Evolutionary conservation across 2,113 vertebrate genomes (phyloP).

Genomic region (Oncorhynchus tshawytscha): DNA sequence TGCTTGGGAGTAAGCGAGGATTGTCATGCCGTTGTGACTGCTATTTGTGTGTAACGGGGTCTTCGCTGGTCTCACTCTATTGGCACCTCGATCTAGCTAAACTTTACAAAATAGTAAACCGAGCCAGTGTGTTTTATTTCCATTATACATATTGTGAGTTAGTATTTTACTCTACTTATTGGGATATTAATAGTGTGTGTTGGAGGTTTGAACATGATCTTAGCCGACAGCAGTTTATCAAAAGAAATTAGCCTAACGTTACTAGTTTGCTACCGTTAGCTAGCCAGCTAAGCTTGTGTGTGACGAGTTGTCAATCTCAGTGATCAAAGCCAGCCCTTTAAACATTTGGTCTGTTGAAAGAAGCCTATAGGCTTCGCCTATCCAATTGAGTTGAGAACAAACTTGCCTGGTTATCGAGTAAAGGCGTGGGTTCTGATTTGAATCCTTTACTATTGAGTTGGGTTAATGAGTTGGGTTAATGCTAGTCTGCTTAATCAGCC

Average conservation of each 20-base stretch:
- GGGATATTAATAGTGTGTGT: background rate
- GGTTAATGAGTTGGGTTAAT: background rate
- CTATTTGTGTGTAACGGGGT: slow-evolving; percentile 57
- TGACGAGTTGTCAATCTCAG: slow-evolving; percentile 35
- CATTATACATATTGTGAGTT: background rate
- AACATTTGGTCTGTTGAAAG: background rate
- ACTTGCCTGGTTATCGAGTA: background rate
- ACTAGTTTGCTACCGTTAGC: background rate
- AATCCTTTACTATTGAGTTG: background rate
- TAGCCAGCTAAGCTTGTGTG: slow-evolving; percentile 31
- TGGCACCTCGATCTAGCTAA: slow-evolving; percentile 62
- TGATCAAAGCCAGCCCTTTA: background rate
- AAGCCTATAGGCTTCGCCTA: background rate
- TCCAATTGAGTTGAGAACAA: background rate
- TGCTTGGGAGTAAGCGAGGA: slow-evolving; percentile 51
- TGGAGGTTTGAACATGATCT: background rate
- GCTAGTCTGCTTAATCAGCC: no score
- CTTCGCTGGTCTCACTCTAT: slow-evolving; percentile 64
- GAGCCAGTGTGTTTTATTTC: background rate
- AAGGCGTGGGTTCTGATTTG: background rate
- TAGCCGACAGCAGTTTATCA: background rate
- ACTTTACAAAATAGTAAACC: background rate
- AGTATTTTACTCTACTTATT: fast-evolving
- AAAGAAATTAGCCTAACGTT: slow-evolving; percentile 1
- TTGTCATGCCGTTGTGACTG: slow-evolving; percentile 27